These are phyloP conservation scores for Plodia interpunctella DNA, from an alignment of 1,140 invertebrate genomes.

Conservation along the genomic window DNA sequence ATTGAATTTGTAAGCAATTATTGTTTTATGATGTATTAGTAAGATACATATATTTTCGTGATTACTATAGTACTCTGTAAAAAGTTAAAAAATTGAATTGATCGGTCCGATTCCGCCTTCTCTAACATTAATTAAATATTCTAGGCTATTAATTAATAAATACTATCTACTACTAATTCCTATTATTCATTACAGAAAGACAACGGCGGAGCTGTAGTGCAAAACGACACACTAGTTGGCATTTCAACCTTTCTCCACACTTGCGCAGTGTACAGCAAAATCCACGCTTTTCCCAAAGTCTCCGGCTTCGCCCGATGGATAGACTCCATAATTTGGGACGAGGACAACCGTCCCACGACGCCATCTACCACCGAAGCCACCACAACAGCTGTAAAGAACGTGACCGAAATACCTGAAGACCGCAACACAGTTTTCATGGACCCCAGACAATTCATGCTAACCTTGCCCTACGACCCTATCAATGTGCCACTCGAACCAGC, in stretches of 20 bases:
- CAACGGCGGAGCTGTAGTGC: constrained; percentile 63
- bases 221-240: constrained; percentile 60
- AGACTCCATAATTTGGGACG: constrained; percentile 62
- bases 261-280: constrained; percentile 57
- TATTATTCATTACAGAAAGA: constrained; percentile 45
- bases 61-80: too few relatives aligned
- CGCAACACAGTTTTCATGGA: constrained; percentile 33
- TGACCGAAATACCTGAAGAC: constrained; percentile 24
- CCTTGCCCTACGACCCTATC: constrained; percentile 54
- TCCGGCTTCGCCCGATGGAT: constrained; percentile 57
- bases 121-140: too few relatives aligned
- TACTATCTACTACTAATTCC: neutral
- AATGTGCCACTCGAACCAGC: constrained; percentile 62
- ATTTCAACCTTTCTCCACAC: constrained; percentile 53
- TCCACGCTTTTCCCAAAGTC: constrained; percentile 62
- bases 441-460: constrained; percentile 48
- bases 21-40: too few relatives aligned
- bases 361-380: constrained; percentile 19
- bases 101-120: too few relatives aligned
- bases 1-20: too few relatives aligned
- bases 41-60: too few relatives aligned
- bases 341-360: constrained; percentile 46
- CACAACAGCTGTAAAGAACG: constrained; percentile 15
- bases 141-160: too few relatives aligned
- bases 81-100: too few relatives aligned